Base-by-base conservation (phyloP, 2,797 vertebrate species). In the Eupleurogrammus muticus region DNA sequence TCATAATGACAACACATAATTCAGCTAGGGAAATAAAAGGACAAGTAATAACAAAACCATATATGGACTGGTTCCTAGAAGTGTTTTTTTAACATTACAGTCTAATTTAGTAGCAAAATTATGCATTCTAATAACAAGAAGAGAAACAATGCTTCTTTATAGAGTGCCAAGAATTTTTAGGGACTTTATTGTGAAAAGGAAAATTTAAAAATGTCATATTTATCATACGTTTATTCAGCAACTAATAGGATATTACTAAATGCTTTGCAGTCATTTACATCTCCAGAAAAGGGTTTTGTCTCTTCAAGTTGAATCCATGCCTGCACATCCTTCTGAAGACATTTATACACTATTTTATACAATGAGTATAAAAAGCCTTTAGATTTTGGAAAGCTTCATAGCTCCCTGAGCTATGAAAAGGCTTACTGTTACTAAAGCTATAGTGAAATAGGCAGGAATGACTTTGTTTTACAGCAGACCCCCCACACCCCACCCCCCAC, bases 391-490 rank as follows among this genome's bases (percentile, higher is more conserved):
- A 65, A 47, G 54, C 48, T 73, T 28, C n/a, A n/a, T n/a, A n/a
- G n/a, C 55, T 64, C 40, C 11, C 11, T 6, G 24, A 58, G 47
- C 53, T 12, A 42, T 70, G 47, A 68, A 70, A 70, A 73, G 62
- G 11, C 24, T 20, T 48, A 54, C 36, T 51, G 52, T 52, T 54
- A 38, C 42, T 56, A 34, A 34, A 69, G 59, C 56, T 66, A 42
- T 20, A 63, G 46, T 53, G 23, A 62, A 76, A 70, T 24, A 63
- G 65, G 5, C 66, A 67, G 40, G 34, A 11, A 49, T 70, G 59
- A 65, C 40, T 80, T 34, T 40, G 61, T 59, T 77, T 75, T 60
- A 70, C 12, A 66, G 23, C 73, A 65, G 56, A 6, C n/a, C n/a
- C n/a, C n/a, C n/a, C n/a, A n/a, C n/a, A n/a, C 13, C 38, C 14